A percentile compares a stretch with the other conserved stretches of the same genome.
Conservation (phyloP, 23 tunicate species). For the Trididemnum miniatum region DNA sequence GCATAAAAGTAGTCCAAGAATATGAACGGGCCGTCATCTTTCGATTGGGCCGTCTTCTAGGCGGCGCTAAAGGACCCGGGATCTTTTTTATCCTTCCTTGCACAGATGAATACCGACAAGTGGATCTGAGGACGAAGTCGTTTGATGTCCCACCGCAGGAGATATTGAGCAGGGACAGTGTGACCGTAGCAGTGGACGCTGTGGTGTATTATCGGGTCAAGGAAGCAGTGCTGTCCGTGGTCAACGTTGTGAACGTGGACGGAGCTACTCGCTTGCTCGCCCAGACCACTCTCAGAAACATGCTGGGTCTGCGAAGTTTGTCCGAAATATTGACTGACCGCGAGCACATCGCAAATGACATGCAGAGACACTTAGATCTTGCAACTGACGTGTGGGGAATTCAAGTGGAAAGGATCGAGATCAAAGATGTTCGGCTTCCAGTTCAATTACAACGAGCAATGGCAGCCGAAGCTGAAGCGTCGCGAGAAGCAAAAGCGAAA, state of each 20-base stretch:
- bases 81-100: slow-evolving; percentile 92
- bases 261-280: slow-evolving; percentile 89
- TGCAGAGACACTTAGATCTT: slow-evolving; percentile 51
- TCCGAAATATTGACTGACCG: slow-evolving; percentile 84
- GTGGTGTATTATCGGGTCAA: slow-evolving; percentile 84
- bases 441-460: slow-evolving; percentile 87
- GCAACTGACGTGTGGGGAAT: slow-evolving; percentile 98
- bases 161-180: slow-evolving; percentile 89
- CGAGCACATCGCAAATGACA: slow-evolving; percentile 77
- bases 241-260: slow-evolving; percentile 84
- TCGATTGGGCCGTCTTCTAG: slow-evolving; percentile 74
- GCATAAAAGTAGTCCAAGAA: slow-evolving; percentile 82
- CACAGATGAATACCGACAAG: slow-evolving; percentile 77
- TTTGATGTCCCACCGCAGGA: slow-evolving; percentile 98
- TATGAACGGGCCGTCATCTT: slow-evolving; percentile 95
- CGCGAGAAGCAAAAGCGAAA: slow-evolving; percentile 94
- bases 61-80: slow-evolving; percentile 93
- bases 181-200: slow-evolving; percentile 90
- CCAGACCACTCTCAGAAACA: slow-evolving; percentile 90
- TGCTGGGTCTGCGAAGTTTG: slow-evolving; percentile 78
- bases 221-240: slow-evolving; percentile 68
- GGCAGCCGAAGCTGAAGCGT: slow-evolving; percentile 99
- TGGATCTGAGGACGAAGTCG: slow-evolving; percentile 74
- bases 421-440: slow-evolving; percentile 90
- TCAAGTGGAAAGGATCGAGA: slow-evolving; percentile 86